phyloP scores from a whole-genome alignment of 2,797 vertebrate genomes.

The Acanthurus tractus region DNA sequence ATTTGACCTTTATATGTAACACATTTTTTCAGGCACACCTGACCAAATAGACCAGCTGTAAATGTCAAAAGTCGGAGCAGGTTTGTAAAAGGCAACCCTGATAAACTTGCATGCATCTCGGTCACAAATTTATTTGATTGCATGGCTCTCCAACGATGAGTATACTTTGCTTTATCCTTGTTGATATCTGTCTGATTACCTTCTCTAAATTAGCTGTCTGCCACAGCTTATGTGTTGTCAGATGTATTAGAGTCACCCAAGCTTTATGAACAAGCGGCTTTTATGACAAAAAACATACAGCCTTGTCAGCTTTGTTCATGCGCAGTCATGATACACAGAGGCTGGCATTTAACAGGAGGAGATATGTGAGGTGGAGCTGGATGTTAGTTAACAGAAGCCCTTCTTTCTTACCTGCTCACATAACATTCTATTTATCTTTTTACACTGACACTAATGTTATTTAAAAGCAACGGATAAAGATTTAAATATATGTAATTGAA shows the following conservation, averaged over 20 bases:
- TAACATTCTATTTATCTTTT: background rate
- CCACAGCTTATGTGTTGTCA: background rate
- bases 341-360: conserved; percentile 48
- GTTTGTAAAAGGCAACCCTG: background rate
- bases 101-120: conserved; percentile 3
- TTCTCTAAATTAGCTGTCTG: background rate
- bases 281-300: conserved; percentile 28
- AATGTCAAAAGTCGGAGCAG: conserved; percentile 19
- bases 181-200: background rate
- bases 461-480: no score
- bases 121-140: background rate
- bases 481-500: background rate
- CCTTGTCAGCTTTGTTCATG: conserved; percentile 37
- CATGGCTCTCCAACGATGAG: background rate
- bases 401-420: conserved; percentile 55
- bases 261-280: conserved; percentile 27
- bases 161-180: background rate
- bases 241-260: conserved; percentile 19
- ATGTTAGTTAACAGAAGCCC: conserved; percentile 24
- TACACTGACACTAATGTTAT: background rate
- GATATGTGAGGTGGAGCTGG: conserved; percentile 18
- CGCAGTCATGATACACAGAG: conserved; percentile 31
- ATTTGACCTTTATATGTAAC: conserved; percentile 34
- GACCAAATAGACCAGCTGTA: conserved; percentile 11
- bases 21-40: background rate